Base-by-base conservation (phyloP, 2,113 vertebrate genomes). In the Myotis brandtii region DNA sequence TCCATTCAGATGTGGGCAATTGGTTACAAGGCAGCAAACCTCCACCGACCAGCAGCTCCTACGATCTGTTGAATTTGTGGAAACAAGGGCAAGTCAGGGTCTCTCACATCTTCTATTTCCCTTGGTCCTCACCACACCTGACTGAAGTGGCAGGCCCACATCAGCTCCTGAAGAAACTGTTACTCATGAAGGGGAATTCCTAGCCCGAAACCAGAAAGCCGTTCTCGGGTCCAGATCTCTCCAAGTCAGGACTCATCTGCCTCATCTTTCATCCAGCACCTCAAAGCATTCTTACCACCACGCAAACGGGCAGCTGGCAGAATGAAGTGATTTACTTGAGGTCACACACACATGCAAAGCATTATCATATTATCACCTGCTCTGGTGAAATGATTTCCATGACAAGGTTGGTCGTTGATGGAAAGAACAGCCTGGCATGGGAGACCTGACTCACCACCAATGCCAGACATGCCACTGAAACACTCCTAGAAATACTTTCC, bases 241-340 rank as follows among this genome's bases (percentile, higher is more conserved):
- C 88, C 75, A 25, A 62, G 27, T 37, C 25, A 75, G 82, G 76
- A 23, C 89, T 56, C 3, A 77, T 48, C 72, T 14, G 21, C 20
- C 37, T 81, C 85, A 69, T 54, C 40, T 86, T 91, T 75, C 73
- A 92, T 73, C 34, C n/a, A 16, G 62, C 48, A 79, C 43, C 94
- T 77, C 80, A 62, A 86, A 86, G 50, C 37, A 27, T 66, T 81
- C 91, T 89, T 43, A 50, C 20, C 14, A n/a, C 52, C 66, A 43
- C 2, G 32, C 20, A 17, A 46, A 87, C 2, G 75, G 83, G 69
- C 59, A 66, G 43, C 80, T 2, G 18, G 80, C 81, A 84, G 70
- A 21, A 32, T 3, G 30, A 46, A 72, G 40, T 0, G 43, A 91
- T 37, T n/a, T 76, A 54, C 66, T n/a, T 48, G 43, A 88, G 86